Base-by-base conservation (phyloP, 37 sponge, comb jelly and placozoan genomes). In the Aphrocallistes beatrix region DNA sequence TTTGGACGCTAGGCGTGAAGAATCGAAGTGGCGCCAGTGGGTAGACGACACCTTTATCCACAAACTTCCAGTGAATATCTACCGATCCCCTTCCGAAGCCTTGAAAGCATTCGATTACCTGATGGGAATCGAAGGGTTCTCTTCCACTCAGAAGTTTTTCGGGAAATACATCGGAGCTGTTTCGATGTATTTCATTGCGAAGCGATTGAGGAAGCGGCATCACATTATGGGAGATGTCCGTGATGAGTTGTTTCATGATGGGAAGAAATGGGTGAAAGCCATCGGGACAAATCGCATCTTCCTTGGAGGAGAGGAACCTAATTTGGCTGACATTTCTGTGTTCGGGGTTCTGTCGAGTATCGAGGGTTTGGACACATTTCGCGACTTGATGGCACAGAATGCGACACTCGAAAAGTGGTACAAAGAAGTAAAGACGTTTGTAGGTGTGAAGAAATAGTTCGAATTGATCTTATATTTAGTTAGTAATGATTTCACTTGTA, bases 1-100 rank as follows among this genome's bases (percentile, higher is more conserved):
- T 39, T 75, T 84, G n/a, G 88, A 85, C 34, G 8, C 75, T 3
- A 60, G 75, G 75, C 92, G 95, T 37, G 93, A 95, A 87, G 96
- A 95, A 85, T 39, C 88, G 16, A 87, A 93, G 82, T 97, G 95
- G 95, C 89, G 99, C 19, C 84, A 92, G 83, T 97, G 99, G 99
- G 96, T 94, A 37, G 99, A 97, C 49, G 85, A 89, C 83, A 85
- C 88, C 23, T 85, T 94, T 82, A 91, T 97, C 13, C 94, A 92
- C 83, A 83, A 45, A 17, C 83, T 97, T 9, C 84, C 94, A 0
- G 94, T 95, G 0, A 97, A 94, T 81, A 93, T 97, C 85, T 97
- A 94, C 87, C 86, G 99, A 0, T 93, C 92, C 0, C 89, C 84
- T 16, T 0, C 51, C 1, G 94, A 97, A 81, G 48, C 99, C 17